A percentile compares a stretch with the other conserved stretches of the same genome.
Conservation (phyloP, 2,797 vertebrate species). For the Sebastolobus alascanus region DNA sequence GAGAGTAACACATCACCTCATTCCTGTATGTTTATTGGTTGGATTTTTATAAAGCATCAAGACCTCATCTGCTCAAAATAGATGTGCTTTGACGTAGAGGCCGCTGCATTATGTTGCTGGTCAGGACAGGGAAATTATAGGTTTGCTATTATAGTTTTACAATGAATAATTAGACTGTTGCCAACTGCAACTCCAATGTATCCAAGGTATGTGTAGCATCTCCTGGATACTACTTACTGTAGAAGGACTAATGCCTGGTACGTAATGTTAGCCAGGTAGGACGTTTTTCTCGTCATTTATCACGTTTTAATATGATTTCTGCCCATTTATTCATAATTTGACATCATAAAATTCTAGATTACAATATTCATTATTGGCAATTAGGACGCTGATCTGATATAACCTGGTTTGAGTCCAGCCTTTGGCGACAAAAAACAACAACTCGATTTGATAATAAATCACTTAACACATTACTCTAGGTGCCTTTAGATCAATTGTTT, state of each 20-base stretch:
- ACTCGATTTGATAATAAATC: not conserved
- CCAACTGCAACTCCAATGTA: not conserved
- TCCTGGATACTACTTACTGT: too few species aligned
- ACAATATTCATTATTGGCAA: not conserved
- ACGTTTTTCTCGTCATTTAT: not conserved
- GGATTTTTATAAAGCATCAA: constrained; percentile 54
- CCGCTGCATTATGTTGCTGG: constrained; percentile 43
- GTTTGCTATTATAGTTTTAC: constrained; percentile 38
- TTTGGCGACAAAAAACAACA: not conserved
- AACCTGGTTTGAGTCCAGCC: not conserved
- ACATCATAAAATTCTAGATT: not conserved
- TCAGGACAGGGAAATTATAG: constrained; percentile 24
- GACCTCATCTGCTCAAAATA: constrained; percentile 74
- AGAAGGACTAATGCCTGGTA: not conserved
- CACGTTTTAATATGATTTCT: not conserved
- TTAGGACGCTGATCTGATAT: not conserved
- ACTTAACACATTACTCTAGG: not conserved
- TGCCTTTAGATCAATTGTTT: not conserved
- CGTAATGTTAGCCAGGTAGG: not conserved
- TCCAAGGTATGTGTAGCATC: too few species aligned
- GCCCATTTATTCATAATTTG: not conserved
- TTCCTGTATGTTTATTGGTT: constrained; percentile 62
- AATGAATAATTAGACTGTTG: constrained; percentile 42
- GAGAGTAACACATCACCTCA: constrained; percentile 33
- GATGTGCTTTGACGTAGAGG: constrained; percentile 33